A percentile compares a stretch with the other conserved stretches of the same genome.
These are phyloP conservation scores for Sesamia nonagrioides DNA, from an alignment of 1,140 invertebrate genomes.

Conservation along the genomic window DNA sequence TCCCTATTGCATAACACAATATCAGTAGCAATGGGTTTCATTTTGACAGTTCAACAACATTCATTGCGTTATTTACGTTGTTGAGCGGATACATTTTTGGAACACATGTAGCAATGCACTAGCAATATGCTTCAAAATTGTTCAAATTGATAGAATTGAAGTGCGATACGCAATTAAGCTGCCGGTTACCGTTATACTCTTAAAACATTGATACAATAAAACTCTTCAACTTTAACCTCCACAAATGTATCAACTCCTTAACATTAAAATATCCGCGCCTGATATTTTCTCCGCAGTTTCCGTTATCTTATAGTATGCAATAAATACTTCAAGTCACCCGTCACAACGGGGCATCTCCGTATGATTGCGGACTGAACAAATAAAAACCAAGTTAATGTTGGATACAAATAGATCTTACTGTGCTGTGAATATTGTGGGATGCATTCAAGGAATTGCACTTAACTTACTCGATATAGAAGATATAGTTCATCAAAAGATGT, in stretches of 20 bases:
- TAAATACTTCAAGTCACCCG: conserved; percentile 66
- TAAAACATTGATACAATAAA: neutral
- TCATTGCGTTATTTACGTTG: too few relatives aligned
- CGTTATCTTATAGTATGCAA: conserved; percentile 64
- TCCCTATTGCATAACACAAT: too few relatives aligned
- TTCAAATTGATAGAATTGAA: too few relatives aligned
- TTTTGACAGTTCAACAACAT: too few relatives aligned
- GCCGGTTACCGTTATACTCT: too few relatives aligned
- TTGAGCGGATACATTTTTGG: too few relatives aligned
- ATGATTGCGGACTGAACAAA: conserved; percentile 43
- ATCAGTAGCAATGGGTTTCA: too few relatives aligned
- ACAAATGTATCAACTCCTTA: conserved; percentile 28
- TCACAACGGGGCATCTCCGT: conserved; percentile 51
- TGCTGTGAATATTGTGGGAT: neutral
- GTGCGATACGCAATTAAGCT: too few relatives aligned
- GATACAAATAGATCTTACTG: conserved; percentile 4
- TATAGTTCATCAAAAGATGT: too few relatives aligned
- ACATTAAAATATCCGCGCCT: conserved; percentile 64
- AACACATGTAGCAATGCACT: too few relatives aligned
- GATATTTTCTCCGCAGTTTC: conserved; percentile 62
- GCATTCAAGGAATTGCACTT: neutral
- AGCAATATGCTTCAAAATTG: too few relatives aligned
- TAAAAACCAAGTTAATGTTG: conserved; percentile 40
- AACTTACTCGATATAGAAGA: neutral
- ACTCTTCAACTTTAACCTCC: neutral